Evolutionary conservation across 2,888 invertebrate genomes (phyloP).

Genomic region (Apotomis betuletana): DNA sequence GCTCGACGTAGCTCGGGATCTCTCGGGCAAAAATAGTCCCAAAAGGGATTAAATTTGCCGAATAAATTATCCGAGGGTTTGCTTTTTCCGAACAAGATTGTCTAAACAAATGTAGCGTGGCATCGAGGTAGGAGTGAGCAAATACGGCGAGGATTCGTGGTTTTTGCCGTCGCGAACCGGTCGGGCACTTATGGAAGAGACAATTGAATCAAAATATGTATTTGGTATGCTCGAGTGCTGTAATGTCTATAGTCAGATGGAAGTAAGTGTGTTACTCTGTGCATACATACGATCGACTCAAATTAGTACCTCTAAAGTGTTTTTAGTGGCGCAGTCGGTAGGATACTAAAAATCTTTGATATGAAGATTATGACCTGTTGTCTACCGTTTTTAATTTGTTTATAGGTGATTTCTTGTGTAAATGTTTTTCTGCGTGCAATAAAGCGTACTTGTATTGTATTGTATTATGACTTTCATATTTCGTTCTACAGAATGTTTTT

Average conservation of each 20-base stretch:
- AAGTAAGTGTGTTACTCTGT: background rate
- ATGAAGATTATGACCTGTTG: too few species aligned
- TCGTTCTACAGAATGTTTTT: too few species aligned
- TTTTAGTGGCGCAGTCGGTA: background rate
- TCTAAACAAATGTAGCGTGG: conserved; percentile 49
- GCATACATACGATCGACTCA: background rate
- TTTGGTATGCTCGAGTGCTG: background rate
- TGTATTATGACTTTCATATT: too few species aligned
- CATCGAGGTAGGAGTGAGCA: conserved; percentile 21
- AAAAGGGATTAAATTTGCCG: conserved; percentile 58
- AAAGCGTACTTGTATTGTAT: too few species aligned
- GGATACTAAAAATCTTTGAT: background rate
- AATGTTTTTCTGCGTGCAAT: too few species aligned
- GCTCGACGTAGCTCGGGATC: conserved; percentile 41
- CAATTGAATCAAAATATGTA: conserved; percentile 19
- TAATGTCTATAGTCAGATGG: background rate
- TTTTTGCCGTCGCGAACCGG: conserved; percentile 23
- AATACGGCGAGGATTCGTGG: conserved; percentile 11
- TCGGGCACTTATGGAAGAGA: conserved; percentile 17
- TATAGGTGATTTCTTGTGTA: too few species aligned
- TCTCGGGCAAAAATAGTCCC: conserved; percentile 56
- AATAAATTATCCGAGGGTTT: conserved; percentile 56
- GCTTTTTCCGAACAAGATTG: conserved; percentile 52
- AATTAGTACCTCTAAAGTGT: background rate
- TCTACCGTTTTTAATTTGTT: too few species aligned